Conservation (phyloP, 2,888 invertebrate genomes). For the Cephus spinipes region DNA sequence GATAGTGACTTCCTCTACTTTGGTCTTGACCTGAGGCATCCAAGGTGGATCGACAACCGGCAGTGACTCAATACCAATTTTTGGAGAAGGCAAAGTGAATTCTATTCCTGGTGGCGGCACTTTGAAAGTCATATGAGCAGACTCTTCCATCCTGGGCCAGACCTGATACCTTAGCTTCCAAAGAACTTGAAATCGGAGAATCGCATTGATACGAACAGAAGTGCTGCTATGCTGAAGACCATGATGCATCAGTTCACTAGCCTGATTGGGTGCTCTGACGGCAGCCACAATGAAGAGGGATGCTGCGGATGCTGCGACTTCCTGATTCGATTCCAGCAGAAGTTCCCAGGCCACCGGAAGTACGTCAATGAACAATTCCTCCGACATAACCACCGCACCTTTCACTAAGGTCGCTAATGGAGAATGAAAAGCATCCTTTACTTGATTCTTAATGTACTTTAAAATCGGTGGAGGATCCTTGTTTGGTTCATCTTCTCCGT, state of each 20-base stretch:
- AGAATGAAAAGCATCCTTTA: conserved; percentile 90
- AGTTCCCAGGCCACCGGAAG: conserved; percentile 96
- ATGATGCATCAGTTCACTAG: conserved; percentile 88
- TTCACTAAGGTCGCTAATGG: conserved; percentile 89
- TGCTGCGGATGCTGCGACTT: conserved; percentile 86
- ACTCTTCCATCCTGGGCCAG: conserved; percentile 99
- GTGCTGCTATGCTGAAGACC: conserved; percentile 89
- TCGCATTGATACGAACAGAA: conserved; percentile 83
- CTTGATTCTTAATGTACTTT: conserved; percentile 84
- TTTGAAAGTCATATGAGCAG: conserved; percentile 95
- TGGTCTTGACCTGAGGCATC: conserved; percentile 98
- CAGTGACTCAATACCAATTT: conserved; percentile 95
- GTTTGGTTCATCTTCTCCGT: conserved; percentile 66
- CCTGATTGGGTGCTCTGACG: conserved; percentile 90
- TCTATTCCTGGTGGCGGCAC: conserved; percentile 99
- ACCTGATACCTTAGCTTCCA: conserved; percentile 98
- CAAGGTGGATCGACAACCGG: conserved; percentile 99
- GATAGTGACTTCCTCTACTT: conserved; percentile 98
- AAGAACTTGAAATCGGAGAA: conserved; percentile 90
- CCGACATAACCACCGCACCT: conserved; percentile 88
- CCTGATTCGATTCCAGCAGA: conserved; percentile 90
- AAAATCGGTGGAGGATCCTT: conserved; percentile 78
- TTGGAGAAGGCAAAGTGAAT: conserved; percentile 98
- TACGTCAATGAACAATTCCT: conserved; percentile 88
- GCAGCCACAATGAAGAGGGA: conserved; percentile 93